Conservation (phyloP, 1,140 invertebrate species). For the Meloidogyne chitwoodi region DNA sequence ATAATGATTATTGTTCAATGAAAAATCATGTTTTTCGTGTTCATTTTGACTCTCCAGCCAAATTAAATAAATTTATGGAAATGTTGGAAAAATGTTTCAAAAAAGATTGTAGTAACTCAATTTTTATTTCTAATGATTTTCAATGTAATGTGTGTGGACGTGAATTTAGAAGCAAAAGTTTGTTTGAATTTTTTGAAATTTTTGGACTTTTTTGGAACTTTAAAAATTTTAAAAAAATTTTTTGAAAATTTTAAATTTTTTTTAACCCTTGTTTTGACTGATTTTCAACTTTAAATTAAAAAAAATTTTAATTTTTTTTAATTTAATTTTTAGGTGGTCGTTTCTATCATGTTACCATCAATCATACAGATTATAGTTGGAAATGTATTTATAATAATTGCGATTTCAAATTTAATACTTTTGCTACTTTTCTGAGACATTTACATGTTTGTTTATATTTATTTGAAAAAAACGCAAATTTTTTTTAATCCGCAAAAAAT, state of each 20-base stretch:
- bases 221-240: no score
- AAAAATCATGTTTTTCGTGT: slow-evolving; percentile 6
- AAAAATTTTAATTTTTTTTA: no score
- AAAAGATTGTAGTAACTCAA: background rate
- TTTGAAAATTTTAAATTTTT: background rate
- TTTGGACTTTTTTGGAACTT: background rate
- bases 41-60: background rate
- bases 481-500: no score
- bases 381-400: slow-evolving; percentile 3
- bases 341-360: background rate
- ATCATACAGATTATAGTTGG: slow-evolving; percentile 11
- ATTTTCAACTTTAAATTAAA: no score
- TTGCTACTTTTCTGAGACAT: background rate
- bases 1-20: slow-evolving; percentile 8
- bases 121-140: slow-evolving; percentile 11
- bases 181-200: background rate
- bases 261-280: no score
- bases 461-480: background rate
- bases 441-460: slow-evolving; percentile 5
- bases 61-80: background rate
- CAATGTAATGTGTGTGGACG: slow-evolving; percentile 17
- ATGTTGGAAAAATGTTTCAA: slow-evolving; percentile 9
- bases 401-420: background rate
- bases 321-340: background rate
- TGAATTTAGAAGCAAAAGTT: slow-evolving; percentile 4